A percentile compares a stretch with the other conserved stretches of the same genome.
phyloP scores from a whole-genome alignment of 1,140 invertebrate species.

The Colletes gigas region DNA sequence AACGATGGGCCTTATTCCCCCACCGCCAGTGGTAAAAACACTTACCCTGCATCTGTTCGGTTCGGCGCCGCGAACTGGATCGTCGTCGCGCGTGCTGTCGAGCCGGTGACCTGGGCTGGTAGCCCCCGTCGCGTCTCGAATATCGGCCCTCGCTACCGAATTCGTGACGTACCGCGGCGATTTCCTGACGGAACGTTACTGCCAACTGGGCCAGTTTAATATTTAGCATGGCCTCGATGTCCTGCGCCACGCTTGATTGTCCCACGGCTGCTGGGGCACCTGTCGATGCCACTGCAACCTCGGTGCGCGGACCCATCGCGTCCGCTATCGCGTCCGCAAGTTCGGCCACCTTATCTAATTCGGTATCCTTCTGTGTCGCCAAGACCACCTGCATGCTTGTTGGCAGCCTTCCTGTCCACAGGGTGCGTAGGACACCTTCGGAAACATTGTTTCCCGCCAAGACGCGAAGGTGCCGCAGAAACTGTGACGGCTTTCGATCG shows the following conservation, averaged over 20 bases:
- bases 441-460: not conserved
- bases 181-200: not conserved
- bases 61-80: not conserved
- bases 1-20: not conserved
- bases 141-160: not conserved
- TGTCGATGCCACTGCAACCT: not conserved
- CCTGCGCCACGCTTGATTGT: no score
- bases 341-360: not conserved
- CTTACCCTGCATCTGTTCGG: not conserved
- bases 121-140: not conserved
- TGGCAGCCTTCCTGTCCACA: not conserved
- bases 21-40: not conserved
- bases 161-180: not conserved
- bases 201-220: not conserved
- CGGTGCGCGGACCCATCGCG: not conserved
- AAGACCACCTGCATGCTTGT: not conserved
- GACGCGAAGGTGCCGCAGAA: no score
- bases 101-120: not conserved
- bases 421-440: not conserved
- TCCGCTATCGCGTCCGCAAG: no score
- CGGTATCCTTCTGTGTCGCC: not conserved
- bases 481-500: no score
- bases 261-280: not conserved
- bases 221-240: not conserved
- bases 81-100: not conserved